Percentiles rank a stretch among this genome's conserved stretches.
Evolutionary conservation across 1,140 invertebrate genomes (phyloP).

Genomic region (Pachypsylla venusta): DNA sequence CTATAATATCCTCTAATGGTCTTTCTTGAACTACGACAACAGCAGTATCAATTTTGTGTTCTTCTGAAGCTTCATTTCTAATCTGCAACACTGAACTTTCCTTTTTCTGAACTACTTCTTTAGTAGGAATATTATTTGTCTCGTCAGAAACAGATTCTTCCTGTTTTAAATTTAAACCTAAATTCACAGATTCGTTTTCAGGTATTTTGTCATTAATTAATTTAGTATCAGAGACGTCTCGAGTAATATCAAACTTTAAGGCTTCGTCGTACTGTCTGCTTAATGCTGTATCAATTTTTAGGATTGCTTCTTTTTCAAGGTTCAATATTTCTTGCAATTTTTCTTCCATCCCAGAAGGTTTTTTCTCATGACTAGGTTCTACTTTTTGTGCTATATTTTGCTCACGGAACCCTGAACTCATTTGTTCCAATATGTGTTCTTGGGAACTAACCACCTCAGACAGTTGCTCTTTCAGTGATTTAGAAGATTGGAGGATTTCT

Average conservation of each 20-base stretch:
- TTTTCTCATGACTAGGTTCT: constrained; percentile 32
- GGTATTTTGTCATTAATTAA: constrained; percentile 10
- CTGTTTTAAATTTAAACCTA: constrained; percentile 17
- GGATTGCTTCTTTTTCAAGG: constrained; percentile 22
- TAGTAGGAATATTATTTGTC: constrained; percentile 12
- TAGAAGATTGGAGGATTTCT: constrained; percentile 6
- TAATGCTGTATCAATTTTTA: constrained; percentile 16
- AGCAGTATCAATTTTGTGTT: not conserved
- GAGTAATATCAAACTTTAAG: constrained; percentile 10
- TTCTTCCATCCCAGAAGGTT: constrained; percentile 29
- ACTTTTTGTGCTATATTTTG: constrained; percentile 20
- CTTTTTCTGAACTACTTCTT: constrained; percentile 12
- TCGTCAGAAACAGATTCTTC: too few relatives aligned
- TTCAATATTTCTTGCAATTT: constrained; percentile 20
- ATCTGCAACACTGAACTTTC: not conserved
- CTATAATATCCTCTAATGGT: not conserved
- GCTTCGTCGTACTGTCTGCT: constrained; percentile 13
- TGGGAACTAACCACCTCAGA: constrained; percentile 24
- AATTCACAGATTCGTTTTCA: constrained; percentile 15
- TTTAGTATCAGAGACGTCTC: not conserved
- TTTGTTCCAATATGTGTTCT: constrained; percentile 22
- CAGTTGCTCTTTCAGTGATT: constrained; percentile 19
- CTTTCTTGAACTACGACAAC: constrained; percentile 10
- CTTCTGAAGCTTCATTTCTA: not conserved
- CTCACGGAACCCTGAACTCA: not conserved